These are phyloP conservation scores for Cossypha dichroa DNA, from an alignment of 2,797 vertebrate genomes.

Conservation along the genomic window DNA sequence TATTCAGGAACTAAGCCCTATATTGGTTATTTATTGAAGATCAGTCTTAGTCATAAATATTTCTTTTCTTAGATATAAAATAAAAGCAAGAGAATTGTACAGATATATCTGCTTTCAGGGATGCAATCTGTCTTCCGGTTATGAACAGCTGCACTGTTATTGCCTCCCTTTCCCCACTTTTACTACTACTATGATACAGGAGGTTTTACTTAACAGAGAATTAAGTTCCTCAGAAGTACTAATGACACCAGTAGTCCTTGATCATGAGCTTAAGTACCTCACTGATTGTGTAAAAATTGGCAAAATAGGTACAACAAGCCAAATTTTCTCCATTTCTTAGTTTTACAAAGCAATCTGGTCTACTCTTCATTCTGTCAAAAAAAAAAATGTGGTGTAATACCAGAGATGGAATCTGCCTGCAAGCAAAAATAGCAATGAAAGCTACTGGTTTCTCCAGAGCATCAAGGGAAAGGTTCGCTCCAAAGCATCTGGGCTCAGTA, in stretches of 20 bases:
- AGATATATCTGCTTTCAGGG: background rate
- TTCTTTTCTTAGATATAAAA: background rate
- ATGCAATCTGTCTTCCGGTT: background rate
- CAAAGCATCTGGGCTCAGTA: background rate
- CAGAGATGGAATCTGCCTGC: background rate
- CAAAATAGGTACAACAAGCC: background rate
- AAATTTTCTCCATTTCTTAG: background rate
- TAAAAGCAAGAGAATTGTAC: background rate
- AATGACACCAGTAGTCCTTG: background rate
- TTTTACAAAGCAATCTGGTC: background rate
- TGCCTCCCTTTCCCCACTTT: background rate
- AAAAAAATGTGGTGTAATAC: background rate
- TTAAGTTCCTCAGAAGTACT: background rate
- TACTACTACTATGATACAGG: background rate
- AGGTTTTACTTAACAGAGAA: background rate
- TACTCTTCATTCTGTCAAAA: background rate
- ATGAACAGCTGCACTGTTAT: background rate
- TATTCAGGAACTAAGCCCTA: background rate
- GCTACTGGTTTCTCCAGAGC: background rate
- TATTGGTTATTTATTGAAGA: background rate
- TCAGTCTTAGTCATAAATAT: background rate
- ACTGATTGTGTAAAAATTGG: background rate
- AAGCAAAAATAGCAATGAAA: constrained; percentile 14
- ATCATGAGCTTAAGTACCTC: background rate
- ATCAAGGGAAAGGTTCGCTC: background rate